phyloP scores from a whole-genome alignment of 2,888 invertebrate species.

The Strigamia transsilvanica region DNA sequence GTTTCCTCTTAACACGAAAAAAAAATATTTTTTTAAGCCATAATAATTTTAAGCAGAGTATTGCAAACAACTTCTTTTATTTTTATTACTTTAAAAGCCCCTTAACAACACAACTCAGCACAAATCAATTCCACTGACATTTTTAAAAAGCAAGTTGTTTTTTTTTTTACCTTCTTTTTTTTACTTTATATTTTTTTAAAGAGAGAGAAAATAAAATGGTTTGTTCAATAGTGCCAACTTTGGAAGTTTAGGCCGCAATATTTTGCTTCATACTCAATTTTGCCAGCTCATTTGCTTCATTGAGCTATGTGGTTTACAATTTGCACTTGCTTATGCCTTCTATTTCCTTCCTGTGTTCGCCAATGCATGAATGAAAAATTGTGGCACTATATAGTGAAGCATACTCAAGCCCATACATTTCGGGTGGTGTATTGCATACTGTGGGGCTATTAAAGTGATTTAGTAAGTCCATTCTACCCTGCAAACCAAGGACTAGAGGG shows the following conservation, averaged over 20 bases:
- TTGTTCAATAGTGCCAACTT: not conserved
- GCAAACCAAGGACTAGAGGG: constrained; percentile 31
- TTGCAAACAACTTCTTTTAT: not conserved
- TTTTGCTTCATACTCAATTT: constrained; percentile 36
- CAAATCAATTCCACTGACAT: constrained; percentile 10
- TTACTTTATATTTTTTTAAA: not conserved
- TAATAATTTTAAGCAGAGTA: not conserved
- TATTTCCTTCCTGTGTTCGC: constrained; percentile 35
- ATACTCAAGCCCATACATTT: constrained; percentile 32
- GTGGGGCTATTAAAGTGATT: constrained; percentile 42
- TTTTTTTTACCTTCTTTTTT: not conserved
- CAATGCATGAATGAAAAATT: constrained; percentile 43
- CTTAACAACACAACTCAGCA: constrained; percentile 12
- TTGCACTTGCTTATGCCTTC: constrained; percentile 42
- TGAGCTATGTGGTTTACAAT: constrained; percentile 39
- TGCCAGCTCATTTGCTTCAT: constrained; percentile 42
- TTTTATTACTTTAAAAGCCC: not conserved
- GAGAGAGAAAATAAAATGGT: not conserved
- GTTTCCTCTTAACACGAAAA: not conserved
- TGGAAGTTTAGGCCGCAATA: constrained; percentile 26
- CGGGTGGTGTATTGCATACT: constrained; percentile 24
- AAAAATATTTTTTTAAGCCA: too few relatives aligned
- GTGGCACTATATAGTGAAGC: constrained; percentile 23
- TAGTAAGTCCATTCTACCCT: constrained; percentile 32
- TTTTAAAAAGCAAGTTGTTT: not conserved